Evolutionary conservation across 1,140 invertebrate species (phyloP).

Genomic region (Drosophila azteca): DNA sequence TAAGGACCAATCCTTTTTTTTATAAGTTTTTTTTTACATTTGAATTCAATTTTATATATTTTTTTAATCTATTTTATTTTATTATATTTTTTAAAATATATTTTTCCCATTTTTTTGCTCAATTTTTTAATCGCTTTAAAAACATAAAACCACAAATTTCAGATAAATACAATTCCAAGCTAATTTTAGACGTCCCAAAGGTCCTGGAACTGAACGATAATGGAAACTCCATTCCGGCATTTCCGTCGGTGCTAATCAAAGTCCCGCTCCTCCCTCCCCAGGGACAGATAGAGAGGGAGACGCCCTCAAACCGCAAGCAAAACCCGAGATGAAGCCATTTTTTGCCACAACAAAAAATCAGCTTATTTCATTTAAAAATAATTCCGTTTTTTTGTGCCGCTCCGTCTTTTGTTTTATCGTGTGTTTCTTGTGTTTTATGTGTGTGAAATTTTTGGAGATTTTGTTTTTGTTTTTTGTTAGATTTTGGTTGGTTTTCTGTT

Average conservation of each 20-base stretch:
- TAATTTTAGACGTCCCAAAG: slow-evolving; percentile 11
- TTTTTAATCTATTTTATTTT: no score
- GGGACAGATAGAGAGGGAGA: slow-evolving; percentile 8
- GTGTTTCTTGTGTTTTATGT: slow-evolving; percentile 27
- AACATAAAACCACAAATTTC: no score
- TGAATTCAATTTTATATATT: no score
- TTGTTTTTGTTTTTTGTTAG: background rate
- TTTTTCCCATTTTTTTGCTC: no score
- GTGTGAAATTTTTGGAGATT: slow-evolving; percentile 46
- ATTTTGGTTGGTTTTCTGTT: slow-evolving; percentile 25
- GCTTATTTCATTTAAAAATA: slow-evolving; percentile 30
- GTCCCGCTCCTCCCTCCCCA: slow-evolving; percentile 8
- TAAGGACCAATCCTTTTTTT: no score
- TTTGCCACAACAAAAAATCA: slow-evolving; percentile 1
- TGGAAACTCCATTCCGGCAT: slow-evolving; percentile 3
- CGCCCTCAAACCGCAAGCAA: background rate
- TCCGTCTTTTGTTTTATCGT: slow-evolving; percentile 34
- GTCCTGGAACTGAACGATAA: slow-evolving; percentile 10
- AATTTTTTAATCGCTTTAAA: no score
- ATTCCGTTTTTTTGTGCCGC: slow-evolving; percentile 40
- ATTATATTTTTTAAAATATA: no score
- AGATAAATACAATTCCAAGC: background rate
- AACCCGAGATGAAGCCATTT: slow-evolving; percentile 10
- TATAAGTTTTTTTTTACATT: no score
- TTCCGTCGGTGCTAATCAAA: slow-evolving; percentile 40